Base-by-base conservation (phyloP, 2,797 vertebrate species). In the Triplophysa yarkandensis region DNA sequence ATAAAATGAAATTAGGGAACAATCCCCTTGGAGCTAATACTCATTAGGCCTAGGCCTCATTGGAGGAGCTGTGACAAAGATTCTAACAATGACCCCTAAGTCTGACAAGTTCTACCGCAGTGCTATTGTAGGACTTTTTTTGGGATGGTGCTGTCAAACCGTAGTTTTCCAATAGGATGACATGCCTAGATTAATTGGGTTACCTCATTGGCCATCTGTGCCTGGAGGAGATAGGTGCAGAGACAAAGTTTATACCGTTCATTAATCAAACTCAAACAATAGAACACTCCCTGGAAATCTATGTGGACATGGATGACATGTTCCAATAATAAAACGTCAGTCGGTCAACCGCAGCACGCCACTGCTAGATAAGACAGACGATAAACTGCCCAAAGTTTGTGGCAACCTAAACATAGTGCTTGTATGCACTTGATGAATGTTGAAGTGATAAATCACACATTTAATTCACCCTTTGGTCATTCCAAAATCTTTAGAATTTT, bases 151-250 rank as follows among this genome's bases (percentile, higher is more conserved):
- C 39, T 63, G 64, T 69, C 63, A 68, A 41, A 41, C 11, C 54
- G 13, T 16, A 66, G 72, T 48, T 67, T 67, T 74, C 30, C 28
- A 55, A 65, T 66, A 48, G 55, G 55, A 52, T 69, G 77, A 73
- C 69, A 79, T 70, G 44, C 68, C 66, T 71, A 48, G 21, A 61
- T 71, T 76, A 73, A 76, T 77, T 77, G 68, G 50, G 50, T 64
- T 68, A 64, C 46, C 52, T 69, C 64, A 62, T 57, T 63, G 78
- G 73, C 71, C 71, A 78, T 76, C 78, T 72, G 57, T 64, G 64
- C 54, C 46, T 25, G 63, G 61, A 58, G 60, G 19, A 54, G 65
- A 69, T 58, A 74, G 66, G 61, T 48, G 21, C 19, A 34, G 17
- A 28, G 73, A 52, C 68, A 65, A 36, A 62, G 73, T 71, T 70